Conservation (phyloP, 2,797 vertebrate genomes). For the Taenioides sp. region DNA sequence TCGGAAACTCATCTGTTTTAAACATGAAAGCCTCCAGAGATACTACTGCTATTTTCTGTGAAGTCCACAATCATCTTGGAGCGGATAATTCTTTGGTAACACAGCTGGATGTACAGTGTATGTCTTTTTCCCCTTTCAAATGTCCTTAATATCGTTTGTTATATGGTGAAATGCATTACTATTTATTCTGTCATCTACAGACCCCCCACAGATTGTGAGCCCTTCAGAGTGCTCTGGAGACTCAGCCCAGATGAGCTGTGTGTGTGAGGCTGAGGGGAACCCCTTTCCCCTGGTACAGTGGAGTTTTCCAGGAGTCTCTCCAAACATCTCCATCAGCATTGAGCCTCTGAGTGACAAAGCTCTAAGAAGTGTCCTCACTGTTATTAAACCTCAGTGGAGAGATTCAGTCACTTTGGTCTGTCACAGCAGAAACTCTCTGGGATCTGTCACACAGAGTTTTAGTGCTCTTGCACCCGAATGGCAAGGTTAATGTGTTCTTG, state of each 20-base stretch:
- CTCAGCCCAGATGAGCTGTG: constrained; percentile 17
- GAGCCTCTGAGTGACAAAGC: constrained; percentile 1
- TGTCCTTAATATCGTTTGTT: background rate
- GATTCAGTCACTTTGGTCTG: constrained; percentile 22
- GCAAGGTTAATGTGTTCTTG: background rate
- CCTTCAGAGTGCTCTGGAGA: constrained; percentile 2
- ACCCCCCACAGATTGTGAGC: background rate
- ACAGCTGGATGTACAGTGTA: constrained; percentile 11
- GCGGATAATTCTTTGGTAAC: background rate
- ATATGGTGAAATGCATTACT: background rate
- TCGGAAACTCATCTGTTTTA: constrained; percentile 4
- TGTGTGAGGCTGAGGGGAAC: constrained; percentile 41
- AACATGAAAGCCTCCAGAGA: background rate
- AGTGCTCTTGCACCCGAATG: background rate
- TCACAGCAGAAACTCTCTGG: background rate
- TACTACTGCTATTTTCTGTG: background rate
- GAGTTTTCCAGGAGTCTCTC: constrained; percentile 13
- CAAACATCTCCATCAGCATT: constrained; percentile 17
- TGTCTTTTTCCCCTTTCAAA: background rate
- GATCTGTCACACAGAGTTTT: background rate
- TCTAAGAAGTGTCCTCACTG: constrained; percentile 4
- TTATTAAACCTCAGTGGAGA: background rate
- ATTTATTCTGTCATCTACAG: background rate
- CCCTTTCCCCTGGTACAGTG: constrained; percentile 40
- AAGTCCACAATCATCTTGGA: background rate